These are phyloP conservation scores for Eulacestoma nigropectus DNA, from an alignment of 2,113 vertebrate genomes.

Conservation along the genomic window DNA sequence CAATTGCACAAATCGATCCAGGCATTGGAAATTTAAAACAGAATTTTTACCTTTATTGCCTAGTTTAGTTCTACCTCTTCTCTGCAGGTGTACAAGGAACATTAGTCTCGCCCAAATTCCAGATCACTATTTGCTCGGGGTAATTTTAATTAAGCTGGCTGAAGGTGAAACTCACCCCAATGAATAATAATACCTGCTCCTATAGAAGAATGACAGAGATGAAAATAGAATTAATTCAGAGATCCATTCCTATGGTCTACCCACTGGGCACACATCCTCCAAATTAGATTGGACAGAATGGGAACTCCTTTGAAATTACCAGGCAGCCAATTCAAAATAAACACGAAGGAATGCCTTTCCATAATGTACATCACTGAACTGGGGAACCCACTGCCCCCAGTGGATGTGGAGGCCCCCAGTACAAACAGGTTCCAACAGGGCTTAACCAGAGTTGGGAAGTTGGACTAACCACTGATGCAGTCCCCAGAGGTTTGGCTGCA, in stretches of 20 bases:
- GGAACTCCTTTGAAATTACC: slow-evolving; percentile 9
- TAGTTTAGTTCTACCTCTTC: background rate
- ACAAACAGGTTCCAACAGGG: background rate
- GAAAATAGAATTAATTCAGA: slow-evolving; percentile 47
- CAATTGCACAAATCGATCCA: background rate
- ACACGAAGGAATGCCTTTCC: background rate
- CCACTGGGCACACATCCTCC: slow-evolving; percentile 14
- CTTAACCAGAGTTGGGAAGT: background rate
- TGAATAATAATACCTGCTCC: slow-evolving; percentile 39
- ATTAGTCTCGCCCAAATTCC: background rate
- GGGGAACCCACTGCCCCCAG: background rate
- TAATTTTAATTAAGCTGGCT: slow-evolving; percentile 37
- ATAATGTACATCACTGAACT: accelerated
- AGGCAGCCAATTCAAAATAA: background rate
- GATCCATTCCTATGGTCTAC: background rate
- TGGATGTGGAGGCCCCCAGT: background rate
- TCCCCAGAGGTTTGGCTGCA: background rate
- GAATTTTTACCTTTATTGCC: background rate
- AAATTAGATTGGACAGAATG: slow-evolving; percentile 37
- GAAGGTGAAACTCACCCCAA: slow-evolving; percentile 8
- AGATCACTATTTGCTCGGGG: slow-evolving; percentile 9
- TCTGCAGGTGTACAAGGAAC: background rate
- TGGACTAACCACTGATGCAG: background rate
- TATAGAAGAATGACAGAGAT: slow-evolving; percentile 24
- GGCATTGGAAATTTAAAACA: background rate